Evolutionary conservation across 2,113 vertebrate genomes (phyloP).

Genomic region (Eubucco bourcierii): DNA sequence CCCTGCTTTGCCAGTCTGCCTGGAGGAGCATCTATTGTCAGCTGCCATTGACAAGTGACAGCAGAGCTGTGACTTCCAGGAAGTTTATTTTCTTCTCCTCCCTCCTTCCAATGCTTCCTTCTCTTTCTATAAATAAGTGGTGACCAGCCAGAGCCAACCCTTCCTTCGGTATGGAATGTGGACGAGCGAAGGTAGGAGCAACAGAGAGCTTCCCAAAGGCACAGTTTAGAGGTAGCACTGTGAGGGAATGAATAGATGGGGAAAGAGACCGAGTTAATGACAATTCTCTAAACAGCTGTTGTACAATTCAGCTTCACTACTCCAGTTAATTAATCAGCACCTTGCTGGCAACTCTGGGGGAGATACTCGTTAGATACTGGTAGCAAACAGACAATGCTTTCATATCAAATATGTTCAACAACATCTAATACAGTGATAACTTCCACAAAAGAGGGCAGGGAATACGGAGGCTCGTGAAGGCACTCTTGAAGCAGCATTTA

Average conservation of each 20-base stretch:
- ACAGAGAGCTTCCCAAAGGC: constrained; percentile 35
- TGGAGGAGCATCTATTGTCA: constrained; percentile 45
- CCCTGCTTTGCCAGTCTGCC: constrained; percentile 47
- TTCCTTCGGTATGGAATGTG: not conserved
- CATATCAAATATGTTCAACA: constrained; percentile 81
- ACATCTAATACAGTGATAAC: constrained; percentile 65
- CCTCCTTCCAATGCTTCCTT: not conserved
- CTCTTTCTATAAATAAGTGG: not conserved
- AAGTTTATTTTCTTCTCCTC: constrained; percentile 47
- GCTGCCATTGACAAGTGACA: constrained; percentile 59
- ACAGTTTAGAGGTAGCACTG: constrained; percentile 46
- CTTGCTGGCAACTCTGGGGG: constrained; percentile 83
- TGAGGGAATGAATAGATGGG: constrained; percentile 74
- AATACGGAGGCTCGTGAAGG: not conserved
- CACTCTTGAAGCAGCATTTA: not conserved
- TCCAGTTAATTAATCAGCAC: constrained; percentile 88
- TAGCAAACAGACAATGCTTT: constrained; percentile 80
- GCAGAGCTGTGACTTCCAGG: constrained; percentile 39
- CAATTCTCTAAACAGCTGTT: constrained; percentile 82
- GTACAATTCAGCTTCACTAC: constrained; percentile 81
- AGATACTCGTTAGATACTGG: constrained; percentile 80
- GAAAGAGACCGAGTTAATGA: constrained; percentile 80
- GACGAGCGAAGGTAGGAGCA: constrained; percentile 45
- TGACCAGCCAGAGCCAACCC: not conserved
- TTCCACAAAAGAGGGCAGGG: constrained; percentile 65